Percentiles rank a stretch among this genome's conserved stretches.
phyloP scores from a whole-genome alignment of 2,113 vertebrate genomes.

The Saguinus midas region DNA sequence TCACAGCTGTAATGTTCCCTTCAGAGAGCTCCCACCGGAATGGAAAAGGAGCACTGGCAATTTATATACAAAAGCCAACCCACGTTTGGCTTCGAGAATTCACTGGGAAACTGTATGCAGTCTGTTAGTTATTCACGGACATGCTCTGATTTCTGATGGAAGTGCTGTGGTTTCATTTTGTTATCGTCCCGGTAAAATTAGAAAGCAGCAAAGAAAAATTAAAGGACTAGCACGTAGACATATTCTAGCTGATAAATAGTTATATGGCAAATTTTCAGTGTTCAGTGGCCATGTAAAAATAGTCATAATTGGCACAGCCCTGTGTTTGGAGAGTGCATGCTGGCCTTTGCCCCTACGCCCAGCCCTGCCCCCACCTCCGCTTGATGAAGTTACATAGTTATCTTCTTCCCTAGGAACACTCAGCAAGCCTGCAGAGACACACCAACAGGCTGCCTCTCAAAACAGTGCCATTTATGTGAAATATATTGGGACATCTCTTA shows the following conservation, averaged over 20 bases:
- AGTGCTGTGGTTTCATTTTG: constrained; percentile 32
- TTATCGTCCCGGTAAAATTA: constrained; percentile 50
- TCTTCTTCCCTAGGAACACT: neutral
- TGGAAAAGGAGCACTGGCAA: constrained; percentile 65
- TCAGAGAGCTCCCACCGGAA: constrained; percentile 39
- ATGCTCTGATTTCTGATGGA: constrained; percentile 49
- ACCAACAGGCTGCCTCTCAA: neutral
- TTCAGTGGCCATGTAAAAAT: neutral
- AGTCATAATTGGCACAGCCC: neutral
- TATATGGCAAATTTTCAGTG: neutral
- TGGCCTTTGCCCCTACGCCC: neutral
- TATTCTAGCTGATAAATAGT: neutral
- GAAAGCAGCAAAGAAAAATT: constrained; percentile 48
- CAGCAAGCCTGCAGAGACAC: neutral
- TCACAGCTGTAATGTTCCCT: constrained; percentile 62
- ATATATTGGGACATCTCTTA: neutral
- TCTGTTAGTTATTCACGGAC: constrained; percentile 62
- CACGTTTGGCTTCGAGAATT: constrained; percentile 60
- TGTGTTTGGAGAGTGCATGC: neutral
- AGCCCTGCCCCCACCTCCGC: neutral
- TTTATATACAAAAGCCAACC: constrained; percentile 68
- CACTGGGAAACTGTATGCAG: constrained; percentile 37
- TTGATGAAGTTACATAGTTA: neutral
- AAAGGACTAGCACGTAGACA: neutral
- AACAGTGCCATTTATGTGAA: neutral